A percentile compares a stretch with the other conserved stretches of the same genome.
Evolutionary conservation across 2,888 invertebrate genomes (phyloP).

Genomic region (Drosophila merina): DNA sequence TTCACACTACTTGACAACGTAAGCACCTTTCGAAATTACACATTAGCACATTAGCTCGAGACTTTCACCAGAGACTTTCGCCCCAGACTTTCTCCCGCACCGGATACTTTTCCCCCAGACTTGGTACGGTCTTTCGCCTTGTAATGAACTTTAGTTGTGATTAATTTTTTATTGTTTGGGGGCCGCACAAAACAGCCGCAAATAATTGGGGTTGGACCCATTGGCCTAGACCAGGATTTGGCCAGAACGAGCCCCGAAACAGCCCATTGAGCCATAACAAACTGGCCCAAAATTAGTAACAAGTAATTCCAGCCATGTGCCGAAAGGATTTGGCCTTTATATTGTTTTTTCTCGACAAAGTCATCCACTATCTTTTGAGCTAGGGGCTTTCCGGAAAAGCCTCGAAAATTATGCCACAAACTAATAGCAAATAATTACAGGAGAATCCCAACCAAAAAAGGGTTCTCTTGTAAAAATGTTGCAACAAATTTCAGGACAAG

Average conservation of each 20-base stretch:
- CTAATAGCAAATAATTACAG: conserved; percentile 8
- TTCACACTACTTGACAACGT: conserved; percentile 83
- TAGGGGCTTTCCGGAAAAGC: not conserved
- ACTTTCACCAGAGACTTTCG: conserved; percentile 5
- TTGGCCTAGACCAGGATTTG: conserved; percentile 10
- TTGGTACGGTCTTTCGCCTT: not conserved
- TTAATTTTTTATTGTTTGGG: conserved; percentile 45
- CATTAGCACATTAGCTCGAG: conserved; percentile 76
- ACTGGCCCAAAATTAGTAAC: conserved; percentile 13
- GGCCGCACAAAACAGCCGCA: conserved; percentile 5
- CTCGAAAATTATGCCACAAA: not conserved
- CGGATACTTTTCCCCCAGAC: not conserved
- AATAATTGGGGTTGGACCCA: conserved; percentile 26
- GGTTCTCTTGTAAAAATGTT: not conserved
- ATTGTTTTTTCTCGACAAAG: not conserved
- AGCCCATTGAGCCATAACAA: conserved; percentile 11
- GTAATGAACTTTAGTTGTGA: conserved; percentile 39
- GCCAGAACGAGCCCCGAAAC: not conserved
- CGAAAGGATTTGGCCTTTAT: not conserved
- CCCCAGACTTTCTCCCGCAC: not conserved
- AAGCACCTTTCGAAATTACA: conserved; percentile 82
- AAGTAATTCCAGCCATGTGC: conserved; percentile 17
- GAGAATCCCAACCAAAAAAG: not conserved
- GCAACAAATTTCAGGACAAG: not conserved
- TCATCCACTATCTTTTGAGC: not conserved